phyloP scores from a whole-genome alignment of 2,797 vertebrate genomes.

The Coregonus ussuriensis region DNA sequence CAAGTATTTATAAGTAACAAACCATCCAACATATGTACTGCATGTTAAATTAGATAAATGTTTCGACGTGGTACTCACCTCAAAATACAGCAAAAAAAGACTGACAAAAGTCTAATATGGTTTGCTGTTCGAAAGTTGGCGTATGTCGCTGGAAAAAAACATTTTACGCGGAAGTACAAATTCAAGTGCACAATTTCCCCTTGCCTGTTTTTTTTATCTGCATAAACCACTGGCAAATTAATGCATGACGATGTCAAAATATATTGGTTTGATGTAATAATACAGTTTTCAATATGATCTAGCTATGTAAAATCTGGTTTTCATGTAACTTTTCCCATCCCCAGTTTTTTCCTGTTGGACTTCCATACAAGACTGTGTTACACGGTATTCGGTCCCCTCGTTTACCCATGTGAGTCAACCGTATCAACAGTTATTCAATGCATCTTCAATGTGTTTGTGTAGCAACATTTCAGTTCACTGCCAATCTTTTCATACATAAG shows the following conservation, averaged over 20 bases:
- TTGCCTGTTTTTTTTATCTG: constrained; percentile 11
- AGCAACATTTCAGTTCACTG: background rate
- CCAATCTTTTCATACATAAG: background rate
- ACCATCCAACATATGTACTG: background rate
- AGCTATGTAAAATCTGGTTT: background rate
- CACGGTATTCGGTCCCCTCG: constrained; percentile 67
- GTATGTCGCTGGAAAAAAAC: constrained; percentile 68
- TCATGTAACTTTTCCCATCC: background rate
- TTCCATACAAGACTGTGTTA: constrained; percentile 60
- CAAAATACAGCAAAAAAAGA: constrained; percentile 28
- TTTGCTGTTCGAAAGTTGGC: constrained; percentile 76
- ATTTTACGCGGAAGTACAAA: constrained; percentile 78
- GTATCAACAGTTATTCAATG: background rate
- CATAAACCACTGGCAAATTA: constrained; percentile 4
- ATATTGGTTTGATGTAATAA: constrained; percentile 1
- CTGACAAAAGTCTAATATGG: constrained; percentile 49
- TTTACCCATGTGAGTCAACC: background rate
- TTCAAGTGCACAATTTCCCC: constrained; percentile 19
- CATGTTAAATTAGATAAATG: constrained; percentile 1
- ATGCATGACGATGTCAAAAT: constrained; percentile 10
- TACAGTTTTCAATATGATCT: background rate
- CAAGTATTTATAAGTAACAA: constrained; percentile 7
- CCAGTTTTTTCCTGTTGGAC: constrained; percentile 6
- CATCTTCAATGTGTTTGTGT: background rate
- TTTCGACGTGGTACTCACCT: constrained; percentile 50